Conservation (phyloP, 2,797 vertebrate species). For the Aselliscus stoliczkanus region DNA sequence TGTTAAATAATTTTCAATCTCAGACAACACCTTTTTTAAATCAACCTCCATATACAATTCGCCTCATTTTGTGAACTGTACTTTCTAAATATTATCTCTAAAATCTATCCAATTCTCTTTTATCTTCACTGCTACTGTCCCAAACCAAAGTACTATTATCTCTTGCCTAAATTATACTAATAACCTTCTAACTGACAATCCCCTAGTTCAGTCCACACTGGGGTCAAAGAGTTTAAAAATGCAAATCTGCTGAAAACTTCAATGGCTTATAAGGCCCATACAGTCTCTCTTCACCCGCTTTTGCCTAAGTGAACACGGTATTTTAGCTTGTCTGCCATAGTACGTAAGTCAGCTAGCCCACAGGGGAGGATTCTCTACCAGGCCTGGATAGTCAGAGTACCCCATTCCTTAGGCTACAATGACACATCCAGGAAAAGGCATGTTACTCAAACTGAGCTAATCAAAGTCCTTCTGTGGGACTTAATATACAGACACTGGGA, state of each 20-base stretch:
- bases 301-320: not conserved
- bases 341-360: not conserved
- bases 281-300: not conserved
- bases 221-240: not conserved
- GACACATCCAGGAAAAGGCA: not conserved
- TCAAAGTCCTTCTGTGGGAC: not conserved
- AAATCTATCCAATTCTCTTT: not conserved
- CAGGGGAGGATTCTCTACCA: not conserved
- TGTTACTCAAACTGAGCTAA: not conserved
- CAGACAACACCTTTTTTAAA: not conserved
- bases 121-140: not conserved
- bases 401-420: not conserved
- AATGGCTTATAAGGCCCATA: not conserved
- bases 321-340: not conserved
- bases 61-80: not conserved
- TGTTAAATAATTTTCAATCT: conserved; percentile 10
- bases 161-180: not conserved
- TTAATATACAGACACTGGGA: not conserved
- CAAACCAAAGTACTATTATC: not conserved
- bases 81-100: not conserved
- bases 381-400: not conserved
- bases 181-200: not conserved
- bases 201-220: not conserved
- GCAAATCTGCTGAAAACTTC: not conserved
- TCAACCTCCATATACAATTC: not conserved